Evolutionary conservation across 2,797 vertebrate species (phyloP), one percentile per base, ranked within the genome.

Genomic region (Anisognathus igniventris): DNA sequence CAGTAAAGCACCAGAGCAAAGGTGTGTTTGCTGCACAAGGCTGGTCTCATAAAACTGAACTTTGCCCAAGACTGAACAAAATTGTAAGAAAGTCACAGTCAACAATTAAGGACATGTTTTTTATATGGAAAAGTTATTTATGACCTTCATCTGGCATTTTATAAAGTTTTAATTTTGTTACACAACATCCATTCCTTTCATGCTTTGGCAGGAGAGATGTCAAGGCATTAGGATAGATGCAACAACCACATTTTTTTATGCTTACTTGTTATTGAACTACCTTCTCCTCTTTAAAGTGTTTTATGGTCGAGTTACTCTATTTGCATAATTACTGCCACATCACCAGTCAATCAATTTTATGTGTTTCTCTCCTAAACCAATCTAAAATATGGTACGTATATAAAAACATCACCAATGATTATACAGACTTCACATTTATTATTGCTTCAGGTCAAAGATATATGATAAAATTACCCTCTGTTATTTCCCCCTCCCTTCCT

Each of bases 21-120:
- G 98, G 98, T 88, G 73, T 97, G 96, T 98, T 98, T 98, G 97
- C 97, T 96, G 94, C 97, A 94, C 90, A 87, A 96, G 95, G 85
- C 94, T 97, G 93, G 94, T 93, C 95, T 96, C 96, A 95, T 95
- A 97, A 97, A 97, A 94, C 90, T 86, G 97, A 97, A 97, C 97
- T 98, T 98, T 98, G 97, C 95, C 95, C 97, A 92, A 93, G 96
- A 96, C 82, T 44, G 95, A 96, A 92, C 90, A 84, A 96, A 96
- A 94, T 35, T 61, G 92, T 82, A 97, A 95, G 90, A 96, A 93
- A 95, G 72, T 83, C 85, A 85, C 23, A 39, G 79, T 30, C 2
- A 48, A 80, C 67, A 89, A 73, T 82, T 95, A 92, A 90, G 86
- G 47, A 37, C 54, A 56, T 61, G 45, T 3, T 64, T 93, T 95